Evolutionary conservation across 2,113 vertebrate species (phyloP), one percentile per base, ranked within the genome.

Genomic region (Recurvirostra avosetta): DNA sequence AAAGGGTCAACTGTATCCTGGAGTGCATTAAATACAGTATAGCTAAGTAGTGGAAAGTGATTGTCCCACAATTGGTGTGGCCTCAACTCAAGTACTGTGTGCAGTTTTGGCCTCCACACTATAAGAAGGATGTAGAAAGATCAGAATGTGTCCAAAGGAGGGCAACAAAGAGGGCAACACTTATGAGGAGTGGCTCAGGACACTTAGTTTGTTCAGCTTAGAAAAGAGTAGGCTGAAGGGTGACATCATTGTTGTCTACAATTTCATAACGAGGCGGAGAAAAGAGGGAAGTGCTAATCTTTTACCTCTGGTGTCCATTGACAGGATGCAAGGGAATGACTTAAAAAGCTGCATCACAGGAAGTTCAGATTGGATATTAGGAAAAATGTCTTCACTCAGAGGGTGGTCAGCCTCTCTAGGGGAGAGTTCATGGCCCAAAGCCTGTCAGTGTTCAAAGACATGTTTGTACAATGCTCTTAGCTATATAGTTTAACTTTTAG

Each of bases 291-390:
- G 16, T 47, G 41, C 9, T 72, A 36, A 47, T 62, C 8, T 80
- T 55, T 50, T 47, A 2, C 41, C 26, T 67, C 53, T 52, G 15
- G 8, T 72, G 7, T 76, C 13, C 2, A 0, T 38, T 62, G 34
- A 58, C 22, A 43, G 8, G 5, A 43, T 3, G 1, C 0, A 0
- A 68, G 17, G 8, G 70, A 88, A 58, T 68, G 14, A 15, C 20
- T 81, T 85, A 41, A 53, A 76, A 81, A 72, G 7, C 14, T 62
- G 2, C 52, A 49, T 77, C 6, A 26, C 3, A 4, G 20, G 15
- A 56, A 36, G 9, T 45, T 91, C 27, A 70, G n/a, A 34, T 0
- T 71, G n/a, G 16, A 20, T 56, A n/a, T 23, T 27, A 53, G 14
- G 41, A 88, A 36, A 49, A 63, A 25, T 8, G 10, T 68, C 27